A percentile compares a stretch with the other conserved stretches of the same genome.
Conservation (phyloP, 2,797 vertebrate genomes). For the Hylomyscus alleni region DNA sequence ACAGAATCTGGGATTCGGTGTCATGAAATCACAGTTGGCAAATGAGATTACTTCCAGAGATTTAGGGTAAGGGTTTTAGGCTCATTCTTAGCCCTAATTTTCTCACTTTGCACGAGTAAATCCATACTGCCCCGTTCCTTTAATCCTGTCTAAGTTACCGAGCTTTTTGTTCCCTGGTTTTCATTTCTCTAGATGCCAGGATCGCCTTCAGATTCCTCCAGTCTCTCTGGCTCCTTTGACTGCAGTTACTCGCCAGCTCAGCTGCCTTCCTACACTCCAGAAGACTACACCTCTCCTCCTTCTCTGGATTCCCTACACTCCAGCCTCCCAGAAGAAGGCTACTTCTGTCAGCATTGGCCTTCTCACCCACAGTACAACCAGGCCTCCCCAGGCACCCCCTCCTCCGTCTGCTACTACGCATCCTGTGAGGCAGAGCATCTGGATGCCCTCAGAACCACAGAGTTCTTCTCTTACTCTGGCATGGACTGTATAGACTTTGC, state of each 20-base stretch:
- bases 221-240: constrained; percentile 90
- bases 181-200: constrained; percentile 88
- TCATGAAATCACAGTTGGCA: constrained; percentile 61
- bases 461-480: constrained; percentile 87
- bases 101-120: constrained; percentile 50
- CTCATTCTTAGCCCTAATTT: not conserved
- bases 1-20: constrained; percentile 33
- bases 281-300: constrained; percentile 91
- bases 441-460: constrained; percentile 84
- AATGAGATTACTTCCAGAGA: constrained; percentile 69
- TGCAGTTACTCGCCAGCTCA: constrained; percentile 93
- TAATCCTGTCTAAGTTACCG: constrained; percentile 33
- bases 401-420: constrained; percentile 88
- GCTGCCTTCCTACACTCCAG: constrained; percentile 90
- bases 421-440: constrained; percentile 84
- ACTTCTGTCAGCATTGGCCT: constrained; percentile 76
- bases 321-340: constrained; percentile 86
- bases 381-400: constrained; percentile 67
- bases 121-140: constrained; percentile 4
- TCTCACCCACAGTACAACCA: constrained; percentile 86
- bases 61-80: constrained; percentile 21
- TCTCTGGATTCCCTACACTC: constrained; percentile 89
- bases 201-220: constrained; percentile 90
- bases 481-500: constrained; percentile 90
- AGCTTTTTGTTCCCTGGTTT: constrained; percentile 44